Evolutionary conservation across 2,888 invertebrate species (phyloP), one percentile per base, ranked within the genome.

Genomic region (Nudaria mundana): DNA sequence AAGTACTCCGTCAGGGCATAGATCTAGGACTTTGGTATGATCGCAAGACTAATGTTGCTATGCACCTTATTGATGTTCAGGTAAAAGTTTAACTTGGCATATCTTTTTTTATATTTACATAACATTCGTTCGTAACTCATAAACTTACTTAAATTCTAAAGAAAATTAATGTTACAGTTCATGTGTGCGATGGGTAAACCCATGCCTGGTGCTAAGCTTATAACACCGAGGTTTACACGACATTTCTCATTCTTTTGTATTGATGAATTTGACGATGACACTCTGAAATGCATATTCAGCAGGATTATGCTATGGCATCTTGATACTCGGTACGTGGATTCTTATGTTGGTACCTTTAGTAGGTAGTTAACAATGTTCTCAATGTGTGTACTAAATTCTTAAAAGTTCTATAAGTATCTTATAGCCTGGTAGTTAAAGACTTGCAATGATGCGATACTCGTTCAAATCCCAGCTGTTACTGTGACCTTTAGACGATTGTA

Each of bases 261-360:
- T 54, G 97, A 97, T 60, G 95, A 97, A 72, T 98, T 98, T 71
- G 93, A 94, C 50, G 97, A 98, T 59, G 91, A 92, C 0, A 95
- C 95, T 1, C 91, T 98, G 84, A 91, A 90, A 11, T 92, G 94
- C 8, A 98, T 98, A 48, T 98, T 97, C 67, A 94, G 94, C 40
- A 93, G 94, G 74, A 98, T 98, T 50, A 93, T 98, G 83, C 87
- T 96, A 18, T 98, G 98, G 98, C 98, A 98, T 90, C 92, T 98
- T 63, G 97, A 97, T 66, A 95, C 96, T n/a, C 94, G 95, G 97
- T 93, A 66, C 16, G 37, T 25, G 6, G 2, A 7, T 6, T 6
- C 2, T 11, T 7, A 7, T 3, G 5, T 3, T 20, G 5, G 1
- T 20, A 7, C 20, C 7, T 20, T 20, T 20, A 5, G 3, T 3